Evolutionary conservation across 2,888 invertebrate genomes (phyloP).

Genomic region (Athrips mouffetella): DNA sequence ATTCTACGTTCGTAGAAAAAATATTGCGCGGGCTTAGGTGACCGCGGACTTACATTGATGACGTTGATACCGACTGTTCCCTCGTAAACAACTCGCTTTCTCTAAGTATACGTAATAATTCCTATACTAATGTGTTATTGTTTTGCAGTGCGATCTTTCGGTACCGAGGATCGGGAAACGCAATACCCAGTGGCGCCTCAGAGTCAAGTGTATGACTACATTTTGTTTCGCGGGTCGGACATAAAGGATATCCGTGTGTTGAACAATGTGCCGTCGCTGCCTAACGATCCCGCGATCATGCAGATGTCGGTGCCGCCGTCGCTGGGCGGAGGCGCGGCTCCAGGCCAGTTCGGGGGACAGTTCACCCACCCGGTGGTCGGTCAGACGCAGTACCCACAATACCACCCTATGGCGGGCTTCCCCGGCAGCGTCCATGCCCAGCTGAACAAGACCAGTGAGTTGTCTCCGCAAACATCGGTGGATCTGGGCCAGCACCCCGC

Average conservation of each 20-base stretch:
- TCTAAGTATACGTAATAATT: slow-evolving; percentile 14
- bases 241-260: slow-evolving; percentile 99
- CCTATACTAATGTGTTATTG: slow-evolving; percentile 14
- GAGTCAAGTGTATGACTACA: slow-evolving; percentile 99
- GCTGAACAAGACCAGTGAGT: slow-evolving; percentile 76
- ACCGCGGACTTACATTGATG: slow-evolving; percentile 67
- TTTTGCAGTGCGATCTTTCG: slow-evolving; percentile 95
- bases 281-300: slow-evolving; percentile 99
- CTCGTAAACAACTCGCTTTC: slow-evolving; percentile 35
- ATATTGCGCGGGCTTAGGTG: slow-evolving; percentile 36
- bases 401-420: slow-evolving; percentile 75
- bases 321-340: slow-evolving; percentile 80
- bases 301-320: slow-evolving; percentile 89
- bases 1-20: slow-evolving; percentile 55
- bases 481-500: slow-evolving; percentile 58
- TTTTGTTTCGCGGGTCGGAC: slow-evolving; percentile 97
- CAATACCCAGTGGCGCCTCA: slow-evolving; percentile 97
- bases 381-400: slow-evolving; percentile 68
- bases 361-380: slow-evolving; percentile 86
- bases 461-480: slow-evolving; percentile 68
- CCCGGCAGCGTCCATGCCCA: slow-evolving; percentile 66
- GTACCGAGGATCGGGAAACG: slow-evolving; percentile 98
- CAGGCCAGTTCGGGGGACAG: slow-evolving; percentile 79
- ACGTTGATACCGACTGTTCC: slow-evolving; percentile 54
- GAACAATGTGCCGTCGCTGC: slow-evolving; percentile 89